Base-by-base conservation (phyloP, 2,113 vertebrate genomes). In the Notarius lentiginosus region DNA sequence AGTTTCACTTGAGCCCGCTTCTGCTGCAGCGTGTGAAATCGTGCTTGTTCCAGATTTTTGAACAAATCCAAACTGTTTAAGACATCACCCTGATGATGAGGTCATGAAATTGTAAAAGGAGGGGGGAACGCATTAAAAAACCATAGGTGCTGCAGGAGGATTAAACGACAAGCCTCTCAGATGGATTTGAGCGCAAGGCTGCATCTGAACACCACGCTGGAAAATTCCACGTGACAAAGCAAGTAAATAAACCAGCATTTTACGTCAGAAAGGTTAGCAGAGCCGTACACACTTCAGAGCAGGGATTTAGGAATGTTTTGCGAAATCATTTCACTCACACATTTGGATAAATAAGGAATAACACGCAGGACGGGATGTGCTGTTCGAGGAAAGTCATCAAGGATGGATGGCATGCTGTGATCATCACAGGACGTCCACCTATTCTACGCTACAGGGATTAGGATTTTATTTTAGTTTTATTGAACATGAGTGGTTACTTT, bases 141-240 rank as follows among this genome's bases (percentile, higher is more conserved):
- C 88, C 87, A 94, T 92, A 93, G 93, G 92, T 95, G 92, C 92
- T 90, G 92, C 51, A 91, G 90, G 91, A 90, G 92, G 95, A 95
- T 96, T 96, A 96, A 93, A 89, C 88, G 90, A 90, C 92, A 95
- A 94, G 95, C 93, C 87, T 95, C 95, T 96, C 95, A 94, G 79
- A 95, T 94, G 92, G 92, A 95, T 95, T 95, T 95, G 93, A 94
- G 94, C 93, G 93, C 95, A 95, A 95, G 95, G 73, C 41, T 34
- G 34, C 91, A 90, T 92, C 91, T 92, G 92, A 92, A 93, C 86
- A 91, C 90, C 92, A 88, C 80, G 47, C 87, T 90, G 94, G 93
- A 95, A 96, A 95, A 95, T 95, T 89, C 24, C 93, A 93, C 93
- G 92, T 94, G 95, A 95, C 95, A 95, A 93, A 94, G 93, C 93